Evolutionary conservation across 2,888 invertebrate species (phyloP).

Genomic region (Cenopis cana): DNA sequence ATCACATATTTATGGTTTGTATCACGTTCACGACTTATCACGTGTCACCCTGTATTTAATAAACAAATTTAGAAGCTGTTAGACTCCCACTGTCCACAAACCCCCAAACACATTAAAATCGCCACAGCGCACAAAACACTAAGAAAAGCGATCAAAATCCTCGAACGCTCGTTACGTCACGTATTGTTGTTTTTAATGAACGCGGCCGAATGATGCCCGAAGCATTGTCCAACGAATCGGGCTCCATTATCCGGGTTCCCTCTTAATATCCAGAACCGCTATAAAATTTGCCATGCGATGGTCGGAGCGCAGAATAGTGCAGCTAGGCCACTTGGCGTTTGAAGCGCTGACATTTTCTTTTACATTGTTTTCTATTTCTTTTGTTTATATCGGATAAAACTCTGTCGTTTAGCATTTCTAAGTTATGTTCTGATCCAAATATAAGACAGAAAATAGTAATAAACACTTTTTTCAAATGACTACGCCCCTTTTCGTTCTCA

Average conservation of each 20-base stretch:
- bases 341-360: background rate
- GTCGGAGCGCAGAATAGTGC: conserved; percentile 40
- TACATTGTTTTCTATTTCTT: too few species aligned
- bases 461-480: too few species aligned
- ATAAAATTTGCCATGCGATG: conserved; percentile 69
- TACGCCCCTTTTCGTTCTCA: background rate
- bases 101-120: conserved; percentile 32
- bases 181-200: conserved; percentile 80
- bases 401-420: too few species aligned
- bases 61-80: background rate
- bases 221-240: conserved; percentile 74
- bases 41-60: background rate
- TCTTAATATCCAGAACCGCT: conserved; percentile 70
- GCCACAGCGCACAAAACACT: conserved; percentile 47
- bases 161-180: conserved; percentile 65
- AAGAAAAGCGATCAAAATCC: conserved; percentile 61
- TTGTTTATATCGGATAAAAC: too few species aligned
- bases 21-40: too few species aligned
- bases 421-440: too few species aligned
- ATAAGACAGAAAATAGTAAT: too few species aligned
- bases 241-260: conserved; percentile 69
- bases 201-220: conserved; percentile 68
- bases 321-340: background rate
- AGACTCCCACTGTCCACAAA: conserved; percentile 6
- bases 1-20: too few species aligned